Base-by-base conservation (phyloP, 2,113 vertebrate species). In the Megaleporinus macrocephalus region DNA sequence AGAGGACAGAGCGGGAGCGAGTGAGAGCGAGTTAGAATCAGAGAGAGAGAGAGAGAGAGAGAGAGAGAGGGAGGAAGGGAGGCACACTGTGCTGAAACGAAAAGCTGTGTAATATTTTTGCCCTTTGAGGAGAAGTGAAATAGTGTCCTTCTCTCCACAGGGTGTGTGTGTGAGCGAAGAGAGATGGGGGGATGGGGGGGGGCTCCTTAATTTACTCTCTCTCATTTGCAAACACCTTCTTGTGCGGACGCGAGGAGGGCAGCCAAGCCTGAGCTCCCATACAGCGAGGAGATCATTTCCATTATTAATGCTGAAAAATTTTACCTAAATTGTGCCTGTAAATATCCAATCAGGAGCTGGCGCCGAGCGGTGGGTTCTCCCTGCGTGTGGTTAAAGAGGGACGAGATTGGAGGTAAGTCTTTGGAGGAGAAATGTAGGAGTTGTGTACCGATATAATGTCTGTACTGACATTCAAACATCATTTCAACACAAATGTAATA, bases 261-360 rank as follows among this genome's bases (percentile, higher is more conserved):
- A 84, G 76, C 81, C 80, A 41, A 89, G 77, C 77, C 84, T 9
- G 1, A 33, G 41, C 69, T 13, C 62, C 33, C 61, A 24, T 78
- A 68, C 79, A 72, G 49, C 65, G 53, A 83, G 59, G 78, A 78
- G n/a, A 86, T 82, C 7, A 6, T 86, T 89, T 90, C 87, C 82
- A 91, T 92, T 91, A 90, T 91, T 92, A 91, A 93, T 91, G 85
- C 76, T 77, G 57, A 82, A 87, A 87, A 89, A 69, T 79, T 90
- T 89, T 29, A 73, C 80, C 86, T 53, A 87, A 87, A 92, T 79
- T 90, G 81, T 88, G 87, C 80, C 74, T 76, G 80, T 88, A 89
- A 89, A 91, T 76, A 27, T 76, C 27, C 73, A 83, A 79, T 83
- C 76, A 83, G 47, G 66, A 62, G 71, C 80, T 51, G 72, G 72